Base-by-base conservation (phyloP, 2,113 vertebrate genomes). In the Dendrocopos noguchii region DNA sequence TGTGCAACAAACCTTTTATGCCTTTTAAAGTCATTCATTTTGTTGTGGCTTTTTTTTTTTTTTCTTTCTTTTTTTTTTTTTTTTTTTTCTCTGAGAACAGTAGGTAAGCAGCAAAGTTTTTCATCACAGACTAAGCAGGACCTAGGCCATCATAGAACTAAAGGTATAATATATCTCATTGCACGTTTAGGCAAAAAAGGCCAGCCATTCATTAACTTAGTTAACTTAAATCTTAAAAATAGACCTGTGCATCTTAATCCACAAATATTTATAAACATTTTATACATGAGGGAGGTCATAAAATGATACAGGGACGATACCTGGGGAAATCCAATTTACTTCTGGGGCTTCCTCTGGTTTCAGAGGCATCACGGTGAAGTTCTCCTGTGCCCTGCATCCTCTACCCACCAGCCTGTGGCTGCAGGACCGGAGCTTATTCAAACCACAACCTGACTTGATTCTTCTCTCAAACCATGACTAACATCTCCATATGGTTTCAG, bases 251-350 rank as follows among this genome's bases (percentile, higher is more conserved):
- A 70, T 97, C 96, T 97, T 95, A 59, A 95, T 93, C 68, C 96
- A 97, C 85, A 97, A 91, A 95, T 96, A 96, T 97, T 94, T 95
- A 93, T 96, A 95, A 96, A 97, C 94, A 97, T 85, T 97, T 97
- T 96, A 57, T 96, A 96, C 96, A 95, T 1, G 67, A 94, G 90
- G 86, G 91, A 89, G 91, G 85, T 96, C 70, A 42, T 91, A 46
- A 86, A 91, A 93, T 15, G 76, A 68, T 34, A 82, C 60, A 31
- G 91, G 78, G 74, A 55, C 18, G 15, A 50, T 73, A 83, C 83
- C 80, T 15, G 29, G 94, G 93, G 85, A 19, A 65, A 44, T 86
- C 74, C 60, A 87, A 50, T 67, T 87, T 22, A 6, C 34, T 87
- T 88, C 82, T 85, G 85, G 90, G 77, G 64, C 36, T 66, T 74